Percentiles rank a stretch among this genome's conserved stretches.
Conservation (phyloP, 2,797 vertebrate species). For the Lutjanus campechanus region DNA sequence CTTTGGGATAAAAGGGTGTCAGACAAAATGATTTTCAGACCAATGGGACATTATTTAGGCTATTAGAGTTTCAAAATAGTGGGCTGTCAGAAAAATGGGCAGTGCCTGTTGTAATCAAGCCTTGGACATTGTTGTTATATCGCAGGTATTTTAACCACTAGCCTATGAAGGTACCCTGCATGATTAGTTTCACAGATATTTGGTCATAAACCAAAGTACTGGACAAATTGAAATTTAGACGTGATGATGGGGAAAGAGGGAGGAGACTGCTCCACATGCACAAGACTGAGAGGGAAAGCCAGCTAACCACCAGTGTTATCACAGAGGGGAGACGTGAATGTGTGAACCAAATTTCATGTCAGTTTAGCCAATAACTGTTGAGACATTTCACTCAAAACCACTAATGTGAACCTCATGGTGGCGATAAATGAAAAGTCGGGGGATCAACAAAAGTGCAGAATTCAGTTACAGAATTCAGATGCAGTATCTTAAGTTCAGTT, state of each 20-base stretch:
- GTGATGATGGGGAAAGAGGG: neutral
- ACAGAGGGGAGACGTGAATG: neutral
- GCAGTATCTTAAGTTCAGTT: too few relatives aligned
- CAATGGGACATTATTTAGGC: too few relatives aligned
- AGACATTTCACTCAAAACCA: neutral
- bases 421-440: neutral
- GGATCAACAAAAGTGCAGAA: neutral
- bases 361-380: neutral
- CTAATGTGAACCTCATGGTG: neutral
- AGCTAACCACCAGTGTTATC: neutral
- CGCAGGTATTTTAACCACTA: too few relatives aligned
- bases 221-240: too few relatives aligned
- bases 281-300: too few relatives aligned
- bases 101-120: too few relatives aligned
- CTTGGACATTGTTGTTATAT: too few relatives aligned
- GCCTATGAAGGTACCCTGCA: neutral
- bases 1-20: too few relatives aligned
- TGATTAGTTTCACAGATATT: neutral
- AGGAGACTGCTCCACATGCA: too few relatives aligned
- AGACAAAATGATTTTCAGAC: too few relatives aligned
- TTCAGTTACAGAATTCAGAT: neutral
- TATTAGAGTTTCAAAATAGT: too few relatives aligned
- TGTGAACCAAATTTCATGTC: neutral
- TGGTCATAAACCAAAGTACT: neutral
- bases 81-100: too few relatives aligned